Conservation (phyloP, 2,888 invertebrate genomes). For the Gnatocerus cornutus region DNA sequence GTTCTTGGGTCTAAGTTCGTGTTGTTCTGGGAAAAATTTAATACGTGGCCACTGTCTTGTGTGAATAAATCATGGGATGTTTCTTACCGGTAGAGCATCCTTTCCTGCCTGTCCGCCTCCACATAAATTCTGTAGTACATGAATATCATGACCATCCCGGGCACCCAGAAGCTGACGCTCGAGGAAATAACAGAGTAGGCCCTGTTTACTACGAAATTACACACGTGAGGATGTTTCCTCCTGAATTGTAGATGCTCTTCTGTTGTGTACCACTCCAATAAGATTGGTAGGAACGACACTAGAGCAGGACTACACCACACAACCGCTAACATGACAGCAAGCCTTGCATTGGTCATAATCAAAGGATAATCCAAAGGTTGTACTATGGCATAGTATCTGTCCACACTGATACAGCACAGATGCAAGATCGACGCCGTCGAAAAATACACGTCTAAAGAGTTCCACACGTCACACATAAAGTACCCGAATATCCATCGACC, state of each 20-base stretch:
- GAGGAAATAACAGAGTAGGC: slow-evolving; percentile 91
- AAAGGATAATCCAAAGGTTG: slow-evolving; percentile 94
- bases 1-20: too few species aligned
- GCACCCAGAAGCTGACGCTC: slow-evolving; percentile 94
- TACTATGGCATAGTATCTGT: slow-evolving; percentile 93
- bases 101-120: slow-evolving; percentile 88
- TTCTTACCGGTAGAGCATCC: slow-evolving; percentile 87
- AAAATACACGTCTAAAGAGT: slow-evolving; percentile 95
- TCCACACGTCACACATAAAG: slow-evolving; percentile 97
- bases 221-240: slow-evolving; percentile 80
- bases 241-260: slow-evolving; percentile 82
- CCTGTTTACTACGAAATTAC: slow-evolving; percentile 89
- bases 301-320: slow-evolving; percentile 95
- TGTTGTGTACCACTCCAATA: slow-evolving; percentile 96
- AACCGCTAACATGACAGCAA: slow-evolving; percentile 87
- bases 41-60: neutral
- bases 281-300: slow-evolving; percentile 95
- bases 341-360: slow-evolving; percentile 90
- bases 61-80: neutral
- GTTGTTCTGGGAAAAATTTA: neutral
- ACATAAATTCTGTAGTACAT: slow-evolving; percentile 93
- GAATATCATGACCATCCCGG: slow-evolving; percentile 92
- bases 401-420: slow-evolving; percentile 93
- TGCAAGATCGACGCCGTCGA: slow-evolving; percentile 95
- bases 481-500: slow-evolving; percentile 91